Evolutionary conservation across 1,140 invertebrate genomes (phyloP).

Genomic region (Dendroctonus valens): DNA sequence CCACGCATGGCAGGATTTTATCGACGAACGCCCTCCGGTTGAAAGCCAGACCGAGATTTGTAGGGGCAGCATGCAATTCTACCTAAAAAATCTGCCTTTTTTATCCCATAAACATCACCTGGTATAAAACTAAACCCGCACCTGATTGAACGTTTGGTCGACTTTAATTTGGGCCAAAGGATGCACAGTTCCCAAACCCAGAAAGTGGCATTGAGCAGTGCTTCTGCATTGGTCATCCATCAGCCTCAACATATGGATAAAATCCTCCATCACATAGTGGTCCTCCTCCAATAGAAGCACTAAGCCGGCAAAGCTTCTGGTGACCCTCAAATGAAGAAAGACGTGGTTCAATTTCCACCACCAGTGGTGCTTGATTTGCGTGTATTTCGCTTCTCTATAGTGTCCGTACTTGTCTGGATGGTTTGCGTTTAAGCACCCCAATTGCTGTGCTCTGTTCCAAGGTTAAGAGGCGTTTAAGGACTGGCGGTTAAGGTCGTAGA

Average conservation of each 20-base stretch:
- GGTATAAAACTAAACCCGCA: neutral
- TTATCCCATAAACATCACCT: neutral
- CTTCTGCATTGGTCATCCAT: conserved; percentile 57
- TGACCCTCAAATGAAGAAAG: conserved; percentile 74
- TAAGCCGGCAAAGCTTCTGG: conserved; percentile 70
- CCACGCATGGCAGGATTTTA: conserved; percentile 75
- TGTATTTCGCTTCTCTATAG: conserved; percentile 94
- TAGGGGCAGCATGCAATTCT: conserved; percentile 93
- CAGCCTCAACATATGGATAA: conserved; percentile 80
- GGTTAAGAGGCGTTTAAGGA: neutral
- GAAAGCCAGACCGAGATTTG: conserved; percentile 97
- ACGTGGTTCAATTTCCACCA: conserved; percentile 96
- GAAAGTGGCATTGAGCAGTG: neutral
- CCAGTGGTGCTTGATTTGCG: conserved; percentile 99
- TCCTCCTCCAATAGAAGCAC: conserved; percentile 96
- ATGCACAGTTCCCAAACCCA: neutral
- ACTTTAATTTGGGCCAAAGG: too few species aligned
- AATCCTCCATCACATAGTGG: conserved; percentile 95
- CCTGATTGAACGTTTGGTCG: neutral
- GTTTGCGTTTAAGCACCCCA: conserved; percentile 85
- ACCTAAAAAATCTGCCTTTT: conserved; percentile 59
- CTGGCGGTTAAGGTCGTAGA: neutral
- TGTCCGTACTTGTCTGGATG: conserved; percentile 95
- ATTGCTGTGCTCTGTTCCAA: conserved; percentile 70
- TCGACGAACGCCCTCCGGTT: conserved; percentile 79